phyloP scores from a whole-genome alignment of 2,888 invertebrate genomes.

The Smittia sp. region DNA sequence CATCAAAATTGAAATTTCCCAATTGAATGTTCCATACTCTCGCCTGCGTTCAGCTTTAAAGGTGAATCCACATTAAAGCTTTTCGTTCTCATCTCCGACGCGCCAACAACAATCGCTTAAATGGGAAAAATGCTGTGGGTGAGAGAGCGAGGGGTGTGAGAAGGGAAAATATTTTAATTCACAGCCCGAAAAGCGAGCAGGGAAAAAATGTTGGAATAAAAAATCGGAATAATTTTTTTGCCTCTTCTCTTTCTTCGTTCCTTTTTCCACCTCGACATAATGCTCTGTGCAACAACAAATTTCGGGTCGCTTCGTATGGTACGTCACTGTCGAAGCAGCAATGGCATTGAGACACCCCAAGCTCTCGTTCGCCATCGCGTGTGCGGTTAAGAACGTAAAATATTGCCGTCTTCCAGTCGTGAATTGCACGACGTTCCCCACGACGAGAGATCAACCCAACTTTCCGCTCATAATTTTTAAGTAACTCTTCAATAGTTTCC shows the following conservation, averaged over 20 bases:
- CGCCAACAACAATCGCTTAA: neutral
- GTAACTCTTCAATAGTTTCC: too few species aligned
- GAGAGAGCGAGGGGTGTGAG: neutral
- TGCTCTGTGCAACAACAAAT: slow-evolving; percentile 16
- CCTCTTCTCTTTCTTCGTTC: neutral
- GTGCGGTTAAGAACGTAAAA: neutral
- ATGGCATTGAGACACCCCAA: too few species aligned
- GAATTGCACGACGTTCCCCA: neutral
- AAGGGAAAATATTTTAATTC: slow-evolving; percentile 17
- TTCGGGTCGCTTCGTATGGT: neutral
- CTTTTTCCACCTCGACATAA: slow-evolving; percentile 30
- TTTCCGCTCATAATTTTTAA: too few species aligned
- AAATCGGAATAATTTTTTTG: slow-evolving; percentile 31
- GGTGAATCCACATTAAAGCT: neutral
- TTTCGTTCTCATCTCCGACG: neutral
- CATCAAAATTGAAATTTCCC: neutral
- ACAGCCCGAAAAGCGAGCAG: neutral
- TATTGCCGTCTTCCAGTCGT: neutral
- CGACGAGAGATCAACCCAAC: too few species aligned
- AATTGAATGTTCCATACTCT: neutral
- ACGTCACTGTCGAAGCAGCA: too few species aligned
- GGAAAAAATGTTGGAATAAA: slow-evolving; percentile 30
- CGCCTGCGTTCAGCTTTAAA: neutral
- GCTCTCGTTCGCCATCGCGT: slow-evolving; percentile 5
- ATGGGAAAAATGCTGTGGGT: slow-evolving; percentile 13